phyloP scores from a whole-genome alignment of 1,140 invertebrate genomes.

The Bombyx mandarina region DNA sequence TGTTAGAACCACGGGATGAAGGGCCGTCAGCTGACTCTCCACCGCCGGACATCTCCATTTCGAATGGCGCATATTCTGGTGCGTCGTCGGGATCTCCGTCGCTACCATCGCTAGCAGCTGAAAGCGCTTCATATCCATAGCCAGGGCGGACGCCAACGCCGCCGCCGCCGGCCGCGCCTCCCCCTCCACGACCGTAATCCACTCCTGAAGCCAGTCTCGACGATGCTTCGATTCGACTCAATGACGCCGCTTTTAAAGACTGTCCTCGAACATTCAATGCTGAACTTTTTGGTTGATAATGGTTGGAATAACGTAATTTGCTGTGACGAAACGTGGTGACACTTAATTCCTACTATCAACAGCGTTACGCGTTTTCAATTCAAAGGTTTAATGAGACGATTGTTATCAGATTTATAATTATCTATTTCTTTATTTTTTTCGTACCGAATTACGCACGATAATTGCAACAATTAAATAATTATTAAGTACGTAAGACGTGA shows the following conservation, averaged over 20 bases:
- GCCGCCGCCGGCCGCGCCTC: slow-evolving; percentile 37
- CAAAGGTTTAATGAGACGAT: no score
- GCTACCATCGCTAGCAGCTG: slow-evolving; percentile 56
- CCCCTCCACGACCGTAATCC: slow-evolving; percentile 48
- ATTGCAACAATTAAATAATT: no score
- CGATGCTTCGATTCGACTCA: slow-evolving; percentile 48
- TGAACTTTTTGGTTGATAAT: slow-evolving; percentile 40
- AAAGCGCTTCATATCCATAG: slow-evolving; percentile 60
- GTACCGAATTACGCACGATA: no score
- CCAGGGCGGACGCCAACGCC: slow-evolving; percentile 49
- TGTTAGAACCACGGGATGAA: slow-evolving; percentile 62
- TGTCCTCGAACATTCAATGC: slow-evolving; percentile 44
- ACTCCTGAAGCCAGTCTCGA: slow-evolving; percentile 38
- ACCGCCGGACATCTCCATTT: slow-evolving; percentile 52
- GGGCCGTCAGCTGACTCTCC: slow-evolving; percentile 43
- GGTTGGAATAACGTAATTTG: slow-evolving; percentile 57
- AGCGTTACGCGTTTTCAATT: not conserved
- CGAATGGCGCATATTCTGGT: slow-evolving; percentile 50
- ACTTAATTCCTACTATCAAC: slow-evolving; percentile 17
- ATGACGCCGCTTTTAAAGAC: slow-evolving; percentile 49
- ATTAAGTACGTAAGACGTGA: no score
- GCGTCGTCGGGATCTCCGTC: slow-evolving; percentile 51
- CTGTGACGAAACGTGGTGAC: slow-evolving; percentile 63
- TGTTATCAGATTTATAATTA: no score
- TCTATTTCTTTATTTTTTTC: no score